Evolutionary conservation across 1,140 invertebrate genomes (phyloP), one percentile per base, ranked within the genome.

Genomic region (Drosophila kepulauana): DNA sequence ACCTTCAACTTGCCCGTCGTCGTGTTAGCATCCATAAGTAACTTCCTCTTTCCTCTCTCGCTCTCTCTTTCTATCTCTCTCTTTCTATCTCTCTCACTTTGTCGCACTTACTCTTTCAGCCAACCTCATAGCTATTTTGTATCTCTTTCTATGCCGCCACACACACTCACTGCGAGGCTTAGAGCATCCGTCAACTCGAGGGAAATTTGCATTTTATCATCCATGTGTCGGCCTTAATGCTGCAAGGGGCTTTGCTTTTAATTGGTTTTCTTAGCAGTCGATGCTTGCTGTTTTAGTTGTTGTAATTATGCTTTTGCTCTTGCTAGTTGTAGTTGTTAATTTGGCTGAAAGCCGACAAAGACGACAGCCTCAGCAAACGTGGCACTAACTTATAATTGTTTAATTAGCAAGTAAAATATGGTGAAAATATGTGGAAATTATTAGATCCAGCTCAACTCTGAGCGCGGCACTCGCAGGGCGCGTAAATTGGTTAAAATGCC

Each of bases 151-250:
- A 15, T 56, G 13, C 15, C 30, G 28, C 10, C 11, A 33, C 33
- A 33, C 33, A 57, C 33, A 41, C 33, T 38, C 33, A 20, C 15
- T 20, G 20, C 3, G 33, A 38, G 57, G 52, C 54, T 59, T 62
- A 41, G 58, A 59, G 20, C 49, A 62, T 54, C 58, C 38, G 57
- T 49, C 59, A 84, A 57, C 85, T 89, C 85, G 51, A 69, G 85
- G 85, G 85, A 89, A 89, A 89, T 89, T 89, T 89, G 81, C 85
- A 89, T 89, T 90, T 89, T 89, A 89, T 89, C 81, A 89, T 89
- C 71, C 78, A 65, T 80, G 85, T 71, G 81, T 67, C 43, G 68
- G 35, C 38, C 51, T 61, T 67, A 67, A 78, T 70, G 75, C 62
- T 78, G 43, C 72, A 70, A 54, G 49, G 63, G 77, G 84, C 80